phyloP scores from a whole-genome alignment of 2,888 invertebrate species.

The Epinotia ramella region DNA sequence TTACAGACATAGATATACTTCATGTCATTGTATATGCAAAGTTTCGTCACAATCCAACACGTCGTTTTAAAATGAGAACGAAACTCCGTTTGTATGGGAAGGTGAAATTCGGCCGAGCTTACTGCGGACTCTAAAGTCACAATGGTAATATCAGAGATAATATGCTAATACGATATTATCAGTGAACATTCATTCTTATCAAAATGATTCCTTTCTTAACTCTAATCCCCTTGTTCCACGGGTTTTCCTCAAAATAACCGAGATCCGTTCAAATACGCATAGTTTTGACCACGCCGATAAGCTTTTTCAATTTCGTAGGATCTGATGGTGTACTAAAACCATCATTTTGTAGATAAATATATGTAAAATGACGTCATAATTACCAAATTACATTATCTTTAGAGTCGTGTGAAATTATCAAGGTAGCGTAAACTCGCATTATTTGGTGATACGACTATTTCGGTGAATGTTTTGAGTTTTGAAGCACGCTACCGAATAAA shows the following conservation, averaged over 20 bases:
- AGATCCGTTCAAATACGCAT: not conserved
- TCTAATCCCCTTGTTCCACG: constrained; percentile 45
- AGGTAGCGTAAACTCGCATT: too few species aligned
- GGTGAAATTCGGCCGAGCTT: too few species aligned
- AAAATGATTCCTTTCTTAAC: constrained; percentile 5
- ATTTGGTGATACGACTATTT: too few species aligned
- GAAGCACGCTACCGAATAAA: too few species aligned
- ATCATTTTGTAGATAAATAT: not conserved
- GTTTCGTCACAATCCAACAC: too few species aligned
- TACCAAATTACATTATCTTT: not conserved
- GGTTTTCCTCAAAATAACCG: constrained; percentile 26
- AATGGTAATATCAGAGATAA: too few species aligned
- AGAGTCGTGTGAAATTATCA: not conserved
- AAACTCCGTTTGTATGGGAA: too few species aligned
- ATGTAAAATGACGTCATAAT: constrained; percentile 27
- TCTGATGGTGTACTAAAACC: constrained; percentile 13
- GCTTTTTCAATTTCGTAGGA: constrained; percentile 15
- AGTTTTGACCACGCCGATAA: constrained; percentile 3
- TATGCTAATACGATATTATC: constrained; percentile 18
- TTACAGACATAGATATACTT: too few species aligned
- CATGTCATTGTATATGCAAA: too few species aligned
- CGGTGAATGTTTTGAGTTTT: too few species aligned
- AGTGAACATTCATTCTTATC: constrained; percentile 19
- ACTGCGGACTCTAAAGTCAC: too few species aligned
- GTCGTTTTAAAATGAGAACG: too few species aligned